phyloP scores from a whole-genome alignment of 1,140 invertebrate species.

The Cryptotermes secundus region DNA sequence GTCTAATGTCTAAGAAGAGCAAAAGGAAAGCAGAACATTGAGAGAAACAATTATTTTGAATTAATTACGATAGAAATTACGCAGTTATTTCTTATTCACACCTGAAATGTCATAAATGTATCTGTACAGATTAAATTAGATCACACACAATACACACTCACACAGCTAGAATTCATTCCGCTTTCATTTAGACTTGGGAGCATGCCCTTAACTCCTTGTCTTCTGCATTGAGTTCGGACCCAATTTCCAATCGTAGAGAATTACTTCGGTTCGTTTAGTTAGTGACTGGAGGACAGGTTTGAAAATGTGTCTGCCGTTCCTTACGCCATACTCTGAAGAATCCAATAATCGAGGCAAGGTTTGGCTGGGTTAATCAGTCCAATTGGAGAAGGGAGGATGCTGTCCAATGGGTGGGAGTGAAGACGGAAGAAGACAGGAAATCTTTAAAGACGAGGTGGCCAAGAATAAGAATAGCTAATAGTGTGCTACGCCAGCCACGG shows the following conservation, averaged over 20 bases:
- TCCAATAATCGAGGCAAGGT: not conserved
- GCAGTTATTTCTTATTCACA: not conserved
- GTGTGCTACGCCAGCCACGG: no score
- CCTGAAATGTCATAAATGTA: not conserved
- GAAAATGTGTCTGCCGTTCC: not conserved
- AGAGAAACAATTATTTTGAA: no score
- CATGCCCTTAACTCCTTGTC: not conserved
- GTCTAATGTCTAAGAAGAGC: no score
- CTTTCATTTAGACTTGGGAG: not conserved
- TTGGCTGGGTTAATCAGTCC: not conserved
- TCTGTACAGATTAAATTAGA: not conserved
- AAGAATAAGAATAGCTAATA: no score
- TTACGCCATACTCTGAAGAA: not conserved
- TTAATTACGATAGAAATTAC: no score
- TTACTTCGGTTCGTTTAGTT: slow-evolving; percentile 11
- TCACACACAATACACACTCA: not conserved
- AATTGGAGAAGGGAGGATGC: not conserved
- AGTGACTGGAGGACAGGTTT: not conserved
- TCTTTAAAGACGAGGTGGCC: not conserved
- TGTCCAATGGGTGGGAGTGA: not conserved
- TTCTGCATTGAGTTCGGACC: not conserved
- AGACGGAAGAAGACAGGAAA: not conserved
- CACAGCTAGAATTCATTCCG: not conserved
- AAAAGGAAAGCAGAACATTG: no score
- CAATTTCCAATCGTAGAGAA: not conserved